Base-by-base conservation (phyloP, 2,888 invertebrate species). In the Corythucha ciliata region DNA sequence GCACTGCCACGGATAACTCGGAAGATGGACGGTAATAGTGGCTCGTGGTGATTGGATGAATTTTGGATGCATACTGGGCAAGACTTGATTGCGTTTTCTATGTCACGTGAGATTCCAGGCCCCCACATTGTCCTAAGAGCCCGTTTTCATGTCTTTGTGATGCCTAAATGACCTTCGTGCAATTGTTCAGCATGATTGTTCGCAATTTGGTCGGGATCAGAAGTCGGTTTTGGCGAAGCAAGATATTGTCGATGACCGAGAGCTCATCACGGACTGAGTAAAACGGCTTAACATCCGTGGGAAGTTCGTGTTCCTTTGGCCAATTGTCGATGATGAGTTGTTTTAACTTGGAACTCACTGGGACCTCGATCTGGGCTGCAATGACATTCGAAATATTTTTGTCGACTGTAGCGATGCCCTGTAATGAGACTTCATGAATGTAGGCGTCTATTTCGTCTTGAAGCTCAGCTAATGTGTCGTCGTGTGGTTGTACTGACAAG, bases 51-150 rank as follows among this genome's bases (percentile, higher is more conserved):
- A 36, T 49, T 49, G 8, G 32, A 32, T 7, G 41, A 49, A 32
- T 41, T 41, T 20, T 41, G 41, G n/a, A 49, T 49, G 27, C 49
- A 41, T 10, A 26, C 27, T 33, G 42, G 42, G 25, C 41, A 50
- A 3, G 42, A 32, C 33, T 42, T 50, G 2, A 50, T 29, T 33
- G 21, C 42, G 6, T 20, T 18, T 16, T 50, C 42, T 14, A 50
- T 50, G 22, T 42, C 20, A n/a, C 6, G 12, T 8, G 50, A 50
- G 12, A 50, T 44, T n/a, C 42, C 50, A 7, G 50, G 50, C 50
- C 42, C 41, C 50, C 50, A 50, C 42, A 50, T 44, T 3, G 42
- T 42, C 12, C 29, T 22, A 16, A 18, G 26, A 33, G 50, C 50
- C 21, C 42, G 29, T 33, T 14, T 16, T 21, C 42, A 18, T n/a